Evolutionary conservation across 2,797 vertebrate species (phyloP), one percentile per base, ranked within the genome.

Genomic region (Rhinogobio ventralis): DNA sequence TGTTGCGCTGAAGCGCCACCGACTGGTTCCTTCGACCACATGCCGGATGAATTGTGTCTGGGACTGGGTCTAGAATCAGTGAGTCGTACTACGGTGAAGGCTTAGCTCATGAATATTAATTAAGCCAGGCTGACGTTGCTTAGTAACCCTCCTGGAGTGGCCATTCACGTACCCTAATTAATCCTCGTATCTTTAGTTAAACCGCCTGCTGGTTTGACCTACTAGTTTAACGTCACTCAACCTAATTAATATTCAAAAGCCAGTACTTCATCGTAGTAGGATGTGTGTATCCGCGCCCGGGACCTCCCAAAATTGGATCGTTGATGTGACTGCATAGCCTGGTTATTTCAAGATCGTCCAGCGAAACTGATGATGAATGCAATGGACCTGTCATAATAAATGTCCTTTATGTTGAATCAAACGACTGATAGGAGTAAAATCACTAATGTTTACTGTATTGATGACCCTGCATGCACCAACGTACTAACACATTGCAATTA

Each of bases 261-360:
- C 19, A 51, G 14, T 23, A 1, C 45, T 66, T 66, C 20, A 10
- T 14, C 62, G 45, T 79, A 66, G 77, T 79, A 45, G 39, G n/a
- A n/a, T 66, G 11, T 66, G 57, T 64, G 6, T 13, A 66, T 79
- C 45, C 60, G 60, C 7, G 91, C 14, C 42, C 90, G 91, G 92
- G 91, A 93, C 94, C 94, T 94, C 94, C 94, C 94, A 92, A 91
- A 94, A 93, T 93, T 92, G 92, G 92, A 93, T 39, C 30, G 14
- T 67, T 36, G 17, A 28, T 25, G 10, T 66, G 62, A 46, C 25
- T 46, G 17, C 42, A 90, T 91, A 92, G 94, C 92, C 93, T 93
- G 93, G 91, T 93, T 94, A 93, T 93, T 94, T 93, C 93, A 92
- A 93, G 93, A 66, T 79, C n/a, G 17, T 30, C 19, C 36, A 83